Base-by-base conservation (phyloP, 1,140 invertebrate species). In the Mizuhopecten yessoensis region DNA sequence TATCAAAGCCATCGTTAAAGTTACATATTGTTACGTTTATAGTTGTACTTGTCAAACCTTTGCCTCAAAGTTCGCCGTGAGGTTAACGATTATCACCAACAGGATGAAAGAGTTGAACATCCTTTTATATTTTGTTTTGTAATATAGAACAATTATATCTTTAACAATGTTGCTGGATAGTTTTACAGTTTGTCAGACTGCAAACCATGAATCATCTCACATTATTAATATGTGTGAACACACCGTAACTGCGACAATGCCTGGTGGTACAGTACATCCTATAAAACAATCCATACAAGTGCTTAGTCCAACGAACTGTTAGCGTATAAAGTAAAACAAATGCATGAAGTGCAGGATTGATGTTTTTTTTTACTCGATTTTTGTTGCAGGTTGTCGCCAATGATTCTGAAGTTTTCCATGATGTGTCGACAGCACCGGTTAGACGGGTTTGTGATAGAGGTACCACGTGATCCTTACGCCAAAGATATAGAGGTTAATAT, bases 381-480 rank as follows among this genome's bases (percentile, higher is more conserved):
- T n/a, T 90, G 42, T 93, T 90, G 20, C 90, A 95, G 95, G 90
- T 90, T 91, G 15, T 33, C 94, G 17, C 94, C 95, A 33, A 95
- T 93, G 34, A 93, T 96, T 34, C 49, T 95, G 5, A 93, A 93
- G 57, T 96, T 96, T 88, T 94, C 93, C 15, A 45, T 94, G 36
- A 34, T 93, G 0, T 94, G 94, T 91, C 86, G 92, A 86, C 87
- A 90, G 23, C 89, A 94, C 20, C 93, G 93, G 29, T 90, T 96
- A 10, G 95, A 96, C 91, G 95, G 93, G 17, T 96, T 95, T 90
- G 86, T 96, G 2, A 90, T 95, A 87, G 93, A 95, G 87, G 33
- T 96, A 87, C 94, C 95, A 39, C 93, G 91, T 0, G 34, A 93
- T 9, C 33, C 89, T 10, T 95, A 93, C 92, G 94, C 92, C 7